These are phyloP conservation scores for Poecile montanus DNA, from an alignment of 2,797 vertebrate species.

Conservation along the genomic window DNA sequence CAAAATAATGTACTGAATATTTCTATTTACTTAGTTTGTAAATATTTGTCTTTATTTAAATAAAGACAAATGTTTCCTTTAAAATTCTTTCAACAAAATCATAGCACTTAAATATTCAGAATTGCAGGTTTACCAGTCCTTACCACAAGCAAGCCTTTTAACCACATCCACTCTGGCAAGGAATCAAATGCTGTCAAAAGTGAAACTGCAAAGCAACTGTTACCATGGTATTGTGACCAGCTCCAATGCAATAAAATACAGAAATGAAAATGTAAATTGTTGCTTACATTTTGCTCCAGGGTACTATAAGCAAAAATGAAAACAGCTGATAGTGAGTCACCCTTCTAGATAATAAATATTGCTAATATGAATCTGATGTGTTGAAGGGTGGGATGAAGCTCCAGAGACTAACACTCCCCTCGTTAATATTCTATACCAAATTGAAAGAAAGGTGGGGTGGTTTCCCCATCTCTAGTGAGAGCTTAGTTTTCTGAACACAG, in stretches of 20 bases:
- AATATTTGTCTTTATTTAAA: neutral
- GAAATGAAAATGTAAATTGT: slow-evolving; percentile 51
- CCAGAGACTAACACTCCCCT: slow-evolving; percentile 36
- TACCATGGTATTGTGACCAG: slow-evolving; percentile 16
- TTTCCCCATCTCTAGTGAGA: slow-evolving; percentile 1
- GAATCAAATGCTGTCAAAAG: slow-evolving; percentile 26
- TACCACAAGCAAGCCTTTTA: neutral
- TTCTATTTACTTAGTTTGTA: neutral
- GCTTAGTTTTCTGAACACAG: neutral
- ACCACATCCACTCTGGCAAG: neutral
- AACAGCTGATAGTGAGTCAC: slow-evolving; percentile 56
- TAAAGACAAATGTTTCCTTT: neutral
- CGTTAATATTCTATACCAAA: slow-evolving; percentile 33
- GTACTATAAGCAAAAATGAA: slow-evolving; percentile 48
- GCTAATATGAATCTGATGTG: slow-evolving; percentile 46
- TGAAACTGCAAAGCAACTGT: slow-evolving; percentile 27
- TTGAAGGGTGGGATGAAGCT: slow-evolving; percentile 43
- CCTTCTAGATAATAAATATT: slow-evolving; percentile 48
- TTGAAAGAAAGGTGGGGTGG: slow-evolving; percentile 4
- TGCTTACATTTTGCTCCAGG: slow-evolving; percentile 59
- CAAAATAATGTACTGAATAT: neutral
- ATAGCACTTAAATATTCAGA: slow-evolving; percentile 8
- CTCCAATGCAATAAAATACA: slow-evolving; percentile 19
- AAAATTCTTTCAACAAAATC: neutral
- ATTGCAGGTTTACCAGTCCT: neutral